These are phyloP conservation scores for Nipponacmea schrenckii DNA, from an alignment of 2,888 invertebrate species.

Conservation along the genomic window DNA sequence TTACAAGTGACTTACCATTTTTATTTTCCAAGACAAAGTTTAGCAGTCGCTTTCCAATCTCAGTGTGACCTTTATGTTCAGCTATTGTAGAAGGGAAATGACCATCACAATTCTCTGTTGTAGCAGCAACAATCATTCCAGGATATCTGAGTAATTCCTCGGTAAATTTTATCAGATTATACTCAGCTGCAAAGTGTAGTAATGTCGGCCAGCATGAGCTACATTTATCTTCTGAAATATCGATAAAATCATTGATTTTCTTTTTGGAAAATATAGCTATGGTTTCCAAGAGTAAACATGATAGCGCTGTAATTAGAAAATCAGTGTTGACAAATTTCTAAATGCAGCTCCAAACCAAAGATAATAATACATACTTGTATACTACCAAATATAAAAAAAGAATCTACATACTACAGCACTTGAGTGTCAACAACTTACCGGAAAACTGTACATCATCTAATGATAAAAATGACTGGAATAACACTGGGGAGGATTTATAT, in stretches of 20 bases:
- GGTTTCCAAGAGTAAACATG: too few species aligned
- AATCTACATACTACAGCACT: too few species aligned
- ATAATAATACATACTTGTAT: too few species aligned
- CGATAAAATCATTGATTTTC: background rate
- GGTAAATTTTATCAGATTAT: slow-evolving; percentile 24
- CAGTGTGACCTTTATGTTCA: slow-evolving; percentile 20
- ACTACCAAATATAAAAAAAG: too few species aligned
- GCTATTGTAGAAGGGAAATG: slow-evolving; percentile 27
- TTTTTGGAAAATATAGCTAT: too few species aligned
- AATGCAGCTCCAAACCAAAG: too few species aligned
- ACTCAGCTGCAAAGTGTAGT: slow-evolving; percentile 34
- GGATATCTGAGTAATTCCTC: slow-evolving; percentile 27
- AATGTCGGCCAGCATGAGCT: slow-evolving; percentile 26
- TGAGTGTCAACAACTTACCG: too few species aligned
- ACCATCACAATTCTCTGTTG: slow-evolving; percentile 28
- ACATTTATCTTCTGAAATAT: slow-evolving; percentile 5
- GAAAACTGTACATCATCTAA: slow-evolving; percentile 8
- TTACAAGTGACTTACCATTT: background rate
- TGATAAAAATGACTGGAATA: slow-evolving; percentile 16
- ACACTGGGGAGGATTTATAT: slow-evolving; percentile 11
- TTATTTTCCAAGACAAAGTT: slow-evolving; percentile 20
- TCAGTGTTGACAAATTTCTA: too few species aligned
- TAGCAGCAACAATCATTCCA: slow-evolving; percentile 25
- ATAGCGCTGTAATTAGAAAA: too few species aligned
- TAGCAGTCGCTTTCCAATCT: slow-evolving; percentile 20